A percentile compares a stretch with the other conserved stretches of the same genome.
These are phyloP conservation scores for Phycodurus eques DNA, from an alignment of 2,113 vertebrate species.

Conservation along the genomic window DNA sequence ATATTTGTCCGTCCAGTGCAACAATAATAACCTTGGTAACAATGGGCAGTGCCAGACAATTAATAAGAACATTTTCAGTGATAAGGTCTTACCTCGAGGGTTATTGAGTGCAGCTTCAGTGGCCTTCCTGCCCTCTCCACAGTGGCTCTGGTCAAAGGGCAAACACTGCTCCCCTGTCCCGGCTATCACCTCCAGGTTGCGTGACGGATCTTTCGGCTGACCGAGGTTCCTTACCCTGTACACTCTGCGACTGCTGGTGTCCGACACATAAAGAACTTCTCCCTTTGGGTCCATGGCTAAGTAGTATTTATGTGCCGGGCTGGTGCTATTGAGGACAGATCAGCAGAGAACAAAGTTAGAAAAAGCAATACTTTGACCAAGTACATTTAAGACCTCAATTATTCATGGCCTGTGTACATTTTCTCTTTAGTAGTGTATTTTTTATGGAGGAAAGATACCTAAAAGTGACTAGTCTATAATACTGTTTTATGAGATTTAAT, in stretches of 20 bases:
- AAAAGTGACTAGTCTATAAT: not conserved
- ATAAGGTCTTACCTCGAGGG: constrained; percentile 84
- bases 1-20: not conserved
- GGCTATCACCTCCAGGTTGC: constrained; percentile 92
- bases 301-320: constrained; percentile 97
- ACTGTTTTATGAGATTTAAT: not conserved
- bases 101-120: constrained; percentile 91
- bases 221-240: constrained; percentile 87
- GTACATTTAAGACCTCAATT: not conserved
- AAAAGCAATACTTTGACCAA: not conserved
- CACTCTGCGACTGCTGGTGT: constrained; percentile 92
- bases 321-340: constrained; percentile 79
- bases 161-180: constrained; percentile 96
- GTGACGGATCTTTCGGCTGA: constrained; percentile 90
- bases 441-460: not conserved
- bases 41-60: not conserved
- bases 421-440: not conserved
- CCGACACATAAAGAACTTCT: constrained; percentile 91
- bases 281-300: constrained; percentile 92
- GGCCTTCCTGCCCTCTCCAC: constrained; percentile 90
- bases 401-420: not conserved
- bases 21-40: constrained; percentile 1
- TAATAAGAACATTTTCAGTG: constrained; percentile 2
- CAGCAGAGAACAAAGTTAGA: not conserved
- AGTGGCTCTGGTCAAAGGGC: constrained; percentile 95